Evolutionary conservation across 2,113 vertebrate genomes (phyloP).

Genomic region (Amblyopsis rosae): DNA sequence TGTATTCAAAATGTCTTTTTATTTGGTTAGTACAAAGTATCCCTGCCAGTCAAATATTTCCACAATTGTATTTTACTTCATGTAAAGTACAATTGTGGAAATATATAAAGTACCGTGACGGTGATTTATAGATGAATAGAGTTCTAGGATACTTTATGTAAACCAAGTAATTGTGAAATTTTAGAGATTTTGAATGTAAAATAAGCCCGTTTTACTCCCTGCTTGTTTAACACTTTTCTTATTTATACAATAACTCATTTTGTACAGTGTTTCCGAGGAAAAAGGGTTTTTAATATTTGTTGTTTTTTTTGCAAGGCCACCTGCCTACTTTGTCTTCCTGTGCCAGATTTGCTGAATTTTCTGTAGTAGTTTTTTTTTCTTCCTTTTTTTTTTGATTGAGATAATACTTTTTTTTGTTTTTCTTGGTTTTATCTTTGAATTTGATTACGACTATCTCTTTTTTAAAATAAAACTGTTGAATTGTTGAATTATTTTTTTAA

Average conservation of each 20-base stretch:
- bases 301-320: slow-evolving; percentile 71
- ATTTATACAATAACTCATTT: slow-evolving; percentile 81
- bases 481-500: slow-evolving; percentile 19
- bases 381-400: slow-evolving; percentile 63
- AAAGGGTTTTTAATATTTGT: slow-evolving; percentile 73
- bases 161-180: slow-evolving; percentile 35
- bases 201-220: slow-evolving; percentile 51
- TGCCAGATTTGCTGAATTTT: slow-evolving; percentile 75
- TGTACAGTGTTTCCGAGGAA: slow-evolving; percentile 77
- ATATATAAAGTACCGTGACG: too few relatives aligned
- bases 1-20: slow-evolving; percentile 51
- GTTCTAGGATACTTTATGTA: slow-evolving; percentile 25
- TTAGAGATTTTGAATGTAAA: slow-evolving; percentile 47
- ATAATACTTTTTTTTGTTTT: slow-evolving; percentile 59
- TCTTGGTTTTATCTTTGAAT: slow-evolving; percentile 75
- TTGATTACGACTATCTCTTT: slow-evolving; percentile 70
- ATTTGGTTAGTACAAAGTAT: slow-evolving; percentile 12
- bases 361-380: slow-evolving; percentile 54
- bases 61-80: not conserved
- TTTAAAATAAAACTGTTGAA: slow-evolving; percentile 77
- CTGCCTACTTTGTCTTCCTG: slow-evolving; percentile 77
- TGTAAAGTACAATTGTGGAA: too few relatives aligned
- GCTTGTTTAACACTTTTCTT: slow-evolving; percentile 73
- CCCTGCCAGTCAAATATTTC: not conserved
- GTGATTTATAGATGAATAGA: not conserved